Evolutionary conservation across 2,888 invertebrate species (phyloP).

Genomic region (Micropterix aruncella): DNA sequence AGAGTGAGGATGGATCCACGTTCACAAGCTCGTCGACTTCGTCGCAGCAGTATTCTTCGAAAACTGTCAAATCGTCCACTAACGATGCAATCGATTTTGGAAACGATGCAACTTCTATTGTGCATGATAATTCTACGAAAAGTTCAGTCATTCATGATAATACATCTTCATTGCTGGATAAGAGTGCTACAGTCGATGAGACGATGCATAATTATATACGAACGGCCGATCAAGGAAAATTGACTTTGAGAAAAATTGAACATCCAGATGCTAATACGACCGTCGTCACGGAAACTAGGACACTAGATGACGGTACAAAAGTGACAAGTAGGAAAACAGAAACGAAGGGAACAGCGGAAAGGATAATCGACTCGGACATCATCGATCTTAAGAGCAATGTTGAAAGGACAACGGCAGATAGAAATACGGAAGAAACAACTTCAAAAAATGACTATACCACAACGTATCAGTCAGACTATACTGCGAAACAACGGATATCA

Average conservation of each 20-base stretch:
- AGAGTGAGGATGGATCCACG: constrained; percentile 27
- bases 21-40: constrained; percentile 26
- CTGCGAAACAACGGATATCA: constrained; percentile 38
- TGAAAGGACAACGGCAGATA: constrained; percentile 3
- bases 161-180: neutral
- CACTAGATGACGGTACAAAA: constrained; percentile 49
- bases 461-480: constrained; percentile 44
- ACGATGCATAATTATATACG: constrained; percentile 15
- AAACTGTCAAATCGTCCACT: constrained; percentile 26
- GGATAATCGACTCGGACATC: neutral
- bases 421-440: constrained; percentile 9
- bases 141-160: no score
- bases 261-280: constrained; percentile 52
- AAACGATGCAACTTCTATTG: constrained; percentile 4
- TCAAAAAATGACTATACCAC: constrained; percentile 36
- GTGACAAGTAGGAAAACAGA: constrained; percentile 56
- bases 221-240: constrained; percentile 22
- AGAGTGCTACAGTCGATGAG: constrained; percentile 7
- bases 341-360: constrained; percentile 22
- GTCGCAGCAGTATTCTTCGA: constrained; percentile 25
- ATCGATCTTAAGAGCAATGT: constrained; percentile 1
- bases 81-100: constrained; percentile 16
- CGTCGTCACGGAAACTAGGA: constrained; percentile 50
- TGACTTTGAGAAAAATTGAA: constrained; percentile 41
- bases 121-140: no score